Evolutionary conservation across 2,113 vertebrate species (phyloP), one percentile per base, ranked within the genome.

Genomic region (Phocoena phocoena): DNA sequence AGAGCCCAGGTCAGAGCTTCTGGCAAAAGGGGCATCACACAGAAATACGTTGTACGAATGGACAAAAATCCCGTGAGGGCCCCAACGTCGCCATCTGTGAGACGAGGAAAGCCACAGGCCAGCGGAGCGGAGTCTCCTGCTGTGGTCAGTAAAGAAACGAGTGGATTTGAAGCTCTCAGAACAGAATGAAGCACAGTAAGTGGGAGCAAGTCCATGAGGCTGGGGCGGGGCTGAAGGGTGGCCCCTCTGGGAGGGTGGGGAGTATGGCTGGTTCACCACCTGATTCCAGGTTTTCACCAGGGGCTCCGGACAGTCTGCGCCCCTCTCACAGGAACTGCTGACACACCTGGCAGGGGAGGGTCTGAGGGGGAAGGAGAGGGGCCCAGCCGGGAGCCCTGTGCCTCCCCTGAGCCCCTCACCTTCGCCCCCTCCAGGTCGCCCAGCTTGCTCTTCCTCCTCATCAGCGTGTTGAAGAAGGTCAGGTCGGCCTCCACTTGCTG

Each of bases 381-480:
- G 20, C 12, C 23, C 38, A 12, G 12, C 17, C 8, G 21, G 47
- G n/a, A 33, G 41, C 25, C 88, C 18, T 2, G 25, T 8, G 77
- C 33, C 63, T 71, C 38, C 21, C 41, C 62, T 0, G 1, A 5
- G 9, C 18, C 33, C 20, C 97, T 98, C 93, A 99, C 99, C 99
- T 99, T 99, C 2, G 99, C 99, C 21, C 98, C 99, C 28, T 99
- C 98, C 70, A 99, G 97, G 93, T 99, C 98, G 44, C 99, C 98
- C 14, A 77, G 93, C 98, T 98, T 99, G 77, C 99, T 99, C 58
- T 98, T 98, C 96, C 98, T 99, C 92, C 98, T 99, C 79, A 99
- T 98, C 96, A 99, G 98, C 0, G 99, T 99, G 94, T 99, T 99
- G 92, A 99, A 99, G 97, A 99, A 99, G 0, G 98, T 98, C 18